A percentile compares a stretch with the other conserved stretches of the same genome.
These are phyloP conservation scores for Xestia c-nigrum DNA, from an alignment of 2,888 invertebrate genomes.

Conservation along the genomic window DNA sequence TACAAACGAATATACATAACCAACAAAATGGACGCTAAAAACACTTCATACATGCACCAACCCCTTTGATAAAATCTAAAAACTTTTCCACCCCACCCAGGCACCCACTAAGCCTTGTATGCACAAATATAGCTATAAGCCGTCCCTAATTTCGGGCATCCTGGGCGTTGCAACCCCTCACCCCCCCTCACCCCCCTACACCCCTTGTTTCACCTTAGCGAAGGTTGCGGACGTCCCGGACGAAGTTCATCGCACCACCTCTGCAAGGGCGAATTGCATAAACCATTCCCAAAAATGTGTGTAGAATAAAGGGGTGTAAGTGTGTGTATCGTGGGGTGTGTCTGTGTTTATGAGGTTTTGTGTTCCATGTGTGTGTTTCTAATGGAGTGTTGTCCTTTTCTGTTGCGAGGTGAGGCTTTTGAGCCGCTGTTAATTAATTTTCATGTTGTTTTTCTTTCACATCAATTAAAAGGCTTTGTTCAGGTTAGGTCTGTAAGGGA, in stretches of 20 bases:
- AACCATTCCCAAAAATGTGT: constrained; percentile 59
- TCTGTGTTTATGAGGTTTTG: constrained; percentile 14
- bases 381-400: constrained; percentile 15
- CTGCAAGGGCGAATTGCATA: constrained; percentile 69
- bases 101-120: constrained; percentile 34
- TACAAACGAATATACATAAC: background rate
- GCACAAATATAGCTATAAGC: constrained; percentile 50
- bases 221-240: constrained; percentile 68
- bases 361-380: constrained; percentile 20
- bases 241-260: constrained; percentile 67
- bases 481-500: background rate
- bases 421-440: constrained; percentile 16
- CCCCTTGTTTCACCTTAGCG: constrained; percentile 59
- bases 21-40: constrained; percentile 16
- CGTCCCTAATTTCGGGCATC: constrained; percentile 52
- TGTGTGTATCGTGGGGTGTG: constrained; percentile 22
- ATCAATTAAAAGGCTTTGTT: background rate
- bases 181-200: constrained; percentile 14
- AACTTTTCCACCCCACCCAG: constrained; percentile 26
- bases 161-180: constrained; percentile 61
- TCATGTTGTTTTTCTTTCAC: constrained; percentile 5
- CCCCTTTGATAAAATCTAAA: constrained; percentile 23
- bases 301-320: constrained; percentile 9
- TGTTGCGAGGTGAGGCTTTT: background rate
- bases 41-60: constrained; percentile 10